Conservation (phyloP, 1,140 invertebrate genomes). For the Diachasmimorpha longicaudata region DNA sequence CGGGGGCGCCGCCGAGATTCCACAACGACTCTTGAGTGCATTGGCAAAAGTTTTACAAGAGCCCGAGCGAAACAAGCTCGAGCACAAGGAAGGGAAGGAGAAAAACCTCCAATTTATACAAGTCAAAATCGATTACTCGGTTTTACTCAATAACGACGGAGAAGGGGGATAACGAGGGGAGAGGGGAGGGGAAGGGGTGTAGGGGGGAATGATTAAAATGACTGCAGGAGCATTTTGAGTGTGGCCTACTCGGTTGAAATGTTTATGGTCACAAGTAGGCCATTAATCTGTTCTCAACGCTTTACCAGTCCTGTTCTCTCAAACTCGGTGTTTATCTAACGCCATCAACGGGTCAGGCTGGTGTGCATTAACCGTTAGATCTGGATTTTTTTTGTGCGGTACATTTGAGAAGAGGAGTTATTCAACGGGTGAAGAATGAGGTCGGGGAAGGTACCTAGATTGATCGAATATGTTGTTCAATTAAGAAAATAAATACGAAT, state of each 20-base stretch:
- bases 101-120: neutral
- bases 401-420: neutral
- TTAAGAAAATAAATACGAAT: too few species aligned
- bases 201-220: neutral
- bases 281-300: neutral
- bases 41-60: neutral
- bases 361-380: neutral
- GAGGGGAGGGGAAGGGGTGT: too few species aligned
- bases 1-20: neutral
- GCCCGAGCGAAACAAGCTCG: neutral
- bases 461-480: too few species aligned
- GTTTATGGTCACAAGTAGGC: neutral
- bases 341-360: neutral
- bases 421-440: neutral
- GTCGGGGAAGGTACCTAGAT: too few species aligned
- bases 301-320: neutral
- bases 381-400: neutral
- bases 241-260: neutral
- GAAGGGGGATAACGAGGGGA: neutral
- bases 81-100: neutral
- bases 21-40: neutral
- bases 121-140: neutral
- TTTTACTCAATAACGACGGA: neutral
- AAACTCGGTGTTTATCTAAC: neutral
- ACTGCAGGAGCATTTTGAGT: neutral